Evolutionary conservation across 1,140 invertebrate species (phyloP).

Genomic region (Micrasema longulum): DNA sequence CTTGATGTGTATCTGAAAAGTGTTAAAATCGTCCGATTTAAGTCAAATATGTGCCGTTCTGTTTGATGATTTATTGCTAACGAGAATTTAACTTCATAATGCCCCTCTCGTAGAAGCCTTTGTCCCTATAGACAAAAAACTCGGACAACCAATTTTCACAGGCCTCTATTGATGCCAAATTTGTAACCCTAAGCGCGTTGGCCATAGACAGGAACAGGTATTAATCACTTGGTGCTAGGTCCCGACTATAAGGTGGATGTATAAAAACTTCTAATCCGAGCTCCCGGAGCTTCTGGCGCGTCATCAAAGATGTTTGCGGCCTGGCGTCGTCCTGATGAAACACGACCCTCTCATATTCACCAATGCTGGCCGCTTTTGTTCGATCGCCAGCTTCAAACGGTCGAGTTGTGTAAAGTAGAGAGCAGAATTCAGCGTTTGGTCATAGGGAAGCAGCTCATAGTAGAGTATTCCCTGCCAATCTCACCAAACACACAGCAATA

Average conservation of each 20-base stretch:
- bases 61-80: no score
- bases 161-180: neutral
- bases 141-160: slow-evolving; percentile 16
- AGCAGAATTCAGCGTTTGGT: no score
- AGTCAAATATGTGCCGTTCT: no score
- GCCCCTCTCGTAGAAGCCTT: slow-evolving; percentile 12
- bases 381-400: slow-evolving; percentile 19
- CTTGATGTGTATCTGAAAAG: no score
- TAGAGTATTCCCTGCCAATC: no score
- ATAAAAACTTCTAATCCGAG: no score
- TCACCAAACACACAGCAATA: no score
- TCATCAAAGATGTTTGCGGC: slow-evolving; percentile 20
- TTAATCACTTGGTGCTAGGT: slow-evolving; percentile 11
- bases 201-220: slow-evolving; percentile 5
- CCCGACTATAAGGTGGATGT: no score
- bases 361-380: slow-evolving; percentile 17
- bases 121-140: slow-evolving; percentile 16
- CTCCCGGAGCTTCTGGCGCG: slow-evolving; percentile 17
- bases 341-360: slow-evolving; percentile 13
- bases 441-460: no score
- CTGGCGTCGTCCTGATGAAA: slow-evolving; percentile 22
- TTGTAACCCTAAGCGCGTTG: slow-evolving; percentile 1
- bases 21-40: no score
- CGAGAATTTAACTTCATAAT: slow-evolving; percentile 25
- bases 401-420: no score